Evolutionary conservation across 2,113 vertebrate species (phyloP).

Genomic region (Cichladusa arquata): DNA sequence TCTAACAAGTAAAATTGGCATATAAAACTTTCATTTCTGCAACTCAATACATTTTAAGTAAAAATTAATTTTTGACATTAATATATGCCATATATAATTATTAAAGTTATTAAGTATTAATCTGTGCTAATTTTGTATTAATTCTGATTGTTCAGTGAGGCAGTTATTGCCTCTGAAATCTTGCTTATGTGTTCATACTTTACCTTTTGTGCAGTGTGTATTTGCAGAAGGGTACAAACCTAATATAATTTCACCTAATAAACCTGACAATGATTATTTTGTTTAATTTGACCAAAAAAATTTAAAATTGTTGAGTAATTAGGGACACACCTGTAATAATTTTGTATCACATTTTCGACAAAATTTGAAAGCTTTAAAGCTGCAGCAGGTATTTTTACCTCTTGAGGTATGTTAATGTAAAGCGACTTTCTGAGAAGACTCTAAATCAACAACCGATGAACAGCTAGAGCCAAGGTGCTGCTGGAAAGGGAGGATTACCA

Average conservation of each 20-base stretch:
- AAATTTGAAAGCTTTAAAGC: background rate
- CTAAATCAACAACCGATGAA: background rate
- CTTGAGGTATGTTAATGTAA: fast-evolving
- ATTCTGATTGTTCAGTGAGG: background rate
- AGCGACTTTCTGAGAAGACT: background rate
- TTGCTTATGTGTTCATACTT: background rate
- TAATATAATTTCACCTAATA: background rate
- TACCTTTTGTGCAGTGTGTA: background rate
- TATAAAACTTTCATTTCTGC: background rate
- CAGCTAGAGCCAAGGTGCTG: background rate
- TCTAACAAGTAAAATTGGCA: background rate
- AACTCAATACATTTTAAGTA: background rate
- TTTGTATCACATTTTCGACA: background rate
- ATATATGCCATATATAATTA: background rate
- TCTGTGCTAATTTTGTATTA: background rate
- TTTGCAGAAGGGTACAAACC: background rate
- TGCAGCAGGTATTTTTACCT: background rate
- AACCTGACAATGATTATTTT: background rate
- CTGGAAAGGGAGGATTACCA: background rate
- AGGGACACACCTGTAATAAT: background rate
- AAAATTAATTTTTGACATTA: background rate
- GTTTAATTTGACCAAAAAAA: background rate
- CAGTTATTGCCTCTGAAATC: background rate
- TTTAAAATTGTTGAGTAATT: background rate
- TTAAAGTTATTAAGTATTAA: background rate